A percentile compares a stretch with the other conserved stretches of the same genome.
Evolutionary conservation across 2,797 vertebrate species (phyloP).

Genomic region (Dermochelys coriacea): DNA sequence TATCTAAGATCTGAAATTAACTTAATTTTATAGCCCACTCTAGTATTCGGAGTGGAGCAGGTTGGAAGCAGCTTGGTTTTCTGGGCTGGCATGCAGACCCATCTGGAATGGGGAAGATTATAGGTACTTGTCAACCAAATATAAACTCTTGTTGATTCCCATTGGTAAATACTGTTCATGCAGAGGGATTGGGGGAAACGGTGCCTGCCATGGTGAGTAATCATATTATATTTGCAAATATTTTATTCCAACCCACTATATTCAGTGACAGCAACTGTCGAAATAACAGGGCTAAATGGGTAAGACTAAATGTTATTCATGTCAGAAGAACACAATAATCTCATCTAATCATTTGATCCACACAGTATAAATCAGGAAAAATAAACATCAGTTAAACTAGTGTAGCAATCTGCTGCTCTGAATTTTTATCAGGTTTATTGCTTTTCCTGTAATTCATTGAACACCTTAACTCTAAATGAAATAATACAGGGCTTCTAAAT

Average conservation of each 20-base stretch:
- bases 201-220: neutral
- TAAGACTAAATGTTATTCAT: neutral
- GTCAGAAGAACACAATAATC: neutral
- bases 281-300: neutral
- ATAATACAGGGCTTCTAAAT: neutral
- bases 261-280: neutral
- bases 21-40: neutral
- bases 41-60: neutral
- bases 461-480: neutral
- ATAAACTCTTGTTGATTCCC: neutral
- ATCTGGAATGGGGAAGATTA: constrained; percentile 13
- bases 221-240: neutral
- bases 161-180: neutral
- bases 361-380: neutral
- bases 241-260: neutral
- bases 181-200: neutral
- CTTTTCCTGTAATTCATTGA: neutral
- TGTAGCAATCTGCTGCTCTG: neutral
- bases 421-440: neutral
- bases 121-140: constrained; percentile 19
- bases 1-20: neutral
- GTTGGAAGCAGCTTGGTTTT: constrained; percentile 9
- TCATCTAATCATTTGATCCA: neutral
- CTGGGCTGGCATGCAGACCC: constrained; percentile 17
- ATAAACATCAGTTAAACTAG: neutral